Conservation (phyloP, 2,888 invertebrate species). For the Pogonocherus hispidulus region DNA sequence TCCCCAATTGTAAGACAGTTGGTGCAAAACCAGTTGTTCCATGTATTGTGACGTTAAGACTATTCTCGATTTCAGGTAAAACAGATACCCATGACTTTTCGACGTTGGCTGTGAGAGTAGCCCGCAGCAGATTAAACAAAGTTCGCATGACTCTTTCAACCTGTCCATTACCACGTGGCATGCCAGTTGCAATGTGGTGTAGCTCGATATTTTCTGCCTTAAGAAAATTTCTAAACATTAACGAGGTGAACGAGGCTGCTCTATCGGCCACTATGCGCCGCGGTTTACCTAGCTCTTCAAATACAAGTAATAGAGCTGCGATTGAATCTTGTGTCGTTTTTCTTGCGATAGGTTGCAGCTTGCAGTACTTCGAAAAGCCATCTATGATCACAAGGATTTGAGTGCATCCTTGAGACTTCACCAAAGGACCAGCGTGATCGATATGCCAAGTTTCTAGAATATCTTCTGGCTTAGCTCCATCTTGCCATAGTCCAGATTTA, state of each 20-base stretch:
- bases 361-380: conserved; percentile 47
- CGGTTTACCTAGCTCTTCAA: conserved; percentile 39
- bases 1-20: conserved; percentile 39
- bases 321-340: conserved; percentile 44
- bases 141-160: conserved; percentile 42
- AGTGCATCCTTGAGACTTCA: conserved; percentile 41
- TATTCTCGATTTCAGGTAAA: conserved; percentile 15
- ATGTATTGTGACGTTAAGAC: conserved; percentile 38
- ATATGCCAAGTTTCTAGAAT: conserved; percentile 48
- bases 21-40: conserved; percentile 34
- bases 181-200: conserved; percentile 43
- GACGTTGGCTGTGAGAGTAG: conserved; percentile 30
- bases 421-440: conserved; percentile 49
- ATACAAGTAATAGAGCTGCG: conserved; percentile 37
- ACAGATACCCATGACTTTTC: conserved; percentile 26
- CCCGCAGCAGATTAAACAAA: conserved; percentile 39
- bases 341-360: conserved; percentile 38
- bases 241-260: conserved; percentile 38
- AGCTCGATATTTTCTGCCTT: conserved; percentile 32
- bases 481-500: conserved; percentile 41
- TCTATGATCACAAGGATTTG: conserved; percentile 47
- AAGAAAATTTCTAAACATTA: conserved; percentile 36
- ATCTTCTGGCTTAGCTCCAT: conserved; percentile 44
- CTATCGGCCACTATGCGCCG: conserved; percentile 34
- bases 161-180: conserved; percentile 39